Percentiles rank a stretch among this genome's conserved stretches.
These are phyloP conservation scores for Sebastes fasciatus DNA, from an alignment of 2,113 vertebrate species.

Conservation along the genomic window DNA sequence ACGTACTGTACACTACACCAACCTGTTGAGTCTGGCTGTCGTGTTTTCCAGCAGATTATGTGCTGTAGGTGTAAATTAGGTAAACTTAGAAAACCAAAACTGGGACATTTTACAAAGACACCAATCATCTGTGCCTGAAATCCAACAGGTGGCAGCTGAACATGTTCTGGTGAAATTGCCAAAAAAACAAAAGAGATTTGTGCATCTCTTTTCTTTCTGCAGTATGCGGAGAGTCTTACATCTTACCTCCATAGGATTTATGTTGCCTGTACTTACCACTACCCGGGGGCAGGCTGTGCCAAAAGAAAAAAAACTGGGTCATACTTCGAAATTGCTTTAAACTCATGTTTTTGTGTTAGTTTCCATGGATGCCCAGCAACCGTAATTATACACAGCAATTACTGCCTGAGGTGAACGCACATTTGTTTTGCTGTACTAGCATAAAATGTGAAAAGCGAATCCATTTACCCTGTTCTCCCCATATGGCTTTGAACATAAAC, in stretches of 20 bases:
- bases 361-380: constrained; percentile 33
- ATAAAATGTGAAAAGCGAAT: constrained; percentile 15
- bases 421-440: constrained; percentile 28
- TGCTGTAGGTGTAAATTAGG: not conserved
- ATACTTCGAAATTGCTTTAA: constrained; percentile 16
- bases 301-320: constrained; percentile 14
- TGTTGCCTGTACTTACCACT: not conserved
- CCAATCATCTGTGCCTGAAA: constrained; percentile 50
- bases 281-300: not conserved
- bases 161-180: constrained; percentile 36
- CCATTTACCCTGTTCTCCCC: not conserved
- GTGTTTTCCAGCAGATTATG: constrained; percentile 14
- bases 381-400: constrained; percentile 47
- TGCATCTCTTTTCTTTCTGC: constrained; percentile 8
- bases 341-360: constrained; percentile 30
- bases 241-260: not conserved
- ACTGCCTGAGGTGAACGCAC: constrained; percentile 3
- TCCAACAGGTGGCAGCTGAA: constrained; percentile 57
- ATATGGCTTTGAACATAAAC: constrained; percentile 42
- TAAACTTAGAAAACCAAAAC: constrained; percentile 36
- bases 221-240: not conserved
- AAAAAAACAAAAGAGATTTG: constrained; percentile 2
- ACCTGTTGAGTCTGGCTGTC: constrained; percentile 7
- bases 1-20: not conserved
- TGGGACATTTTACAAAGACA: constrained; percentile 39